A percentile compares a stretch with the other conserved stretches of the same genome.
phyloP scores from a whole-genome alignment of 2,797 vertebrate species.

The Liasis olivaceus region DNA sequence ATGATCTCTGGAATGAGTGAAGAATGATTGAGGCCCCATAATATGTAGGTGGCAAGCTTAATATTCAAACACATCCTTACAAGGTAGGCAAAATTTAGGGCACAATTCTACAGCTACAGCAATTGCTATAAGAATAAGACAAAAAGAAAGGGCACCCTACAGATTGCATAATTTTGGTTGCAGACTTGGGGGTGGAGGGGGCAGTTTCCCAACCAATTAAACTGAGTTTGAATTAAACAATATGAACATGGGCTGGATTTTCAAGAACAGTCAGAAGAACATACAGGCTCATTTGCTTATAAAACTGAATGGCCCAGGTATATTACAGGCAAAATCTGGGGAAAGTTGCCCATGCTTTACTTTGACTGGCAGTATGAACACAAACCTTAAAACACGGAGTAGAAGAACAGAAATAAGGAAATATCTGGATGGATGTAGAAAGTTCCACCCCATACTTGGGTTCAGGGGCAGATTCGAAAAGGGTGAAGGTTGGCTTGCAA shows the following conservation, averaged over 20 bases:
- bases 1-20: neutral
- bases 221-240: neutral
- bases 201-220: neutral
- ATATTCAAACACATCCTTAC: neutral
- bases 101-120: no score
- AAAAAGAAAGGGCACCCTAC: no score
- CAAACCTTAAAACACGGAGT: neutral
- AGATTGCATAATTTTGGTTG: neutral
- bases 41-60: neutral
- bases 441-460: neutral
- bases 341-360: neutral
- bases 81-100: neutral
- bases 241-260: neutral
- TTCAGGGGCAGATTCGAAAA: no score
- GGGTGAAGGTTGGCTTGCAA: neutral
- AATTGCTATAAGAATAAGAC: neutral
- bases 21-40: neutral
- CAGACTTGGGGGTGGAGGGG: neutral
- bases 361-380: neutral
- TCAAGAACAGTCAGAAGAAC: conserved; percentile 3
- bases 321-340: neutral
- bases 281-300: neutral
- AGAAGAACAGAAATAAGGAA: neutral
- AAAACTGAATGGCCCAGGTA: neutral
- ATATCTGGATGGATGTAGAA: neutral